phyloP scores from a whole-genome alignment of 2,888 invertebrate genomes.

The Carcina quercana region DNA sequence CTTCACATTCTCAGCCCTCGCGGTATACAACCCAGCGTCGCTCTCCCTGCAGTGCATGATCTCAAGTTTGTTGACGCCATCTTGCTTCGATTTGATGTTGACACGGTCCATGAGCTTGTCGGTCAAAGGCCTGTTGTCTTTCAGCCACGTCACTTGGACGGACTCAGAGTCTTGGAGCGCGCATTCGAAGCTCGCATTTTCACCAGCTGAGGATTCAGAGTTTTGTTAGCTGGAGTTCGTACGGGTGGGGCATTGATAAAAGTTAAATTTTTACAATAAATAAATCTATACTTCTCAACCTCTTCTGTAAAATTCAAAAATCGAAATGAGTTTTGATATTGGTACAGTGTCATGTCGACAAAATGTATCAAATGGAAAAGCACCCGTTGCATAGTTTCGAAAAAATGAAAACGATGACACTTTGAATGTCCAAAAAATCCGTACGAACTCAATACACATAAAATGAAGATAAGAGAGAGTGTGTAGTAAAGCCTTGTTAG shows the following conservation, averaged over 20 bases:
- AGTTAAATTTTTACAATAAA: no score
- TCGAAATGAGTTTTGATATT: no score
- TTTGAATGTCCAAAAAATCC: conserved; percentile 15
- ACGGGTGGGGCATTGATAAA: no score
- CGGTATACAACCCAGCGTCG: conserved; percentile 94
- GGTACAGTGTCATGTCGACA: no score
- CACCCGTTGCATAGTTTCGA: no score
- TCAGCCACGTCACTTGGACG: conserved; percentile 85
- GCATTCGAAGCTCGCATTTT: conserved; percentile 87
- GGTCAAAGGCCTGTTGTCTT: conserved; percentile 88
- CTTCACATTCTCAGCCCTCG: conserved; percentile 86
- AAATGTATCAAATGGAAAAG: no score
- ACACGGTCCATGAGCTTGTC: conserved; percentile 85
- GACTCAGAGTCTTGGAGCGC: conserved; percentile 77
- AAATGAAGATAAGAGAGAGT: conserved; percentile 17
- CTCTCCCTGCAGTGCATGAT: conserved; percentile 83
- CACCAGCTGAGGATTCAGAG: conserved; percentile 81
- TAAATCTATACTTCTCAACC: no score
- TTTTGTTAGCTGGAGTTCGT: conserved; percentile 43
- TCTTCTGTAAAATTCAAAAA: no score
- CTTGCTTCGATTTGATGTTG: conserved; percentile 72
- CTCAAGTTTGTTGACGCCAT: conserved; percentile 79
- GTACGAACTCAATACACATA: conserved; percentile 44
- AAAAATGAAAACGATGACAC: no score
- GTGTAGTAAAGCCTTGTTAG: conserved; percentile 47